Percentiles rank a stretch among this genome's conserved stretches.
Conservation (phyloP, 2,797 vertebrate genomes). For the Sphaeramia orbicularis region DNA sequence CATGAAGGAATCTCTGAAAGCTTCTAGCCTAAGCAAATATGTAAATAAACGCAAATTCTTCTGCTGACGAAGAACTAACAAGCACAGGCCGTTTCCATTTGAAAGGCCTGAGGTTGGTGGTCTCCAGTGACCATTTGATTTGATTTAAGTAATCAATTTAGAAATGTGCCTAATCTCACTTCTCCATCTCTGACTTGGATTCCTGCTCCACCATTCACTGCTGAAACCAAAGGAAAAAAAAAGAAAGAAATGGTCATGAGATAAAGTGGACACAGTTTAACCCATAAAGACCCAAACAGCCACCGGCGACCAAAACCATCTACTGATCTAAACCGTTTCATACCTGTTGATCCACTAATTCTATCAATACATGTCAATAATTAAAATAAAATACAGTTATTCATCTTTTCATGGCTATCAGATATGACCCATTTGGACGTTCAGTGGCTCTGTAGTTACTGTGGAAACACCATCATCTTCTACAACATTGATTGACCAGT, state of each 20-base stretch:
- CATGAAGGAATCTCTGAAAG: conserved; percentile 26
- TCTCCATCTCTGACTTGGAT: conserved; percentile 49
- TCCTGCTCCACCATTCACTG: conserved; percentile 1
- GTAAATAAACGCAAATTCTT: conserved; percentile 45
- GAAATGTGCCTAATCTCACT: conserved; percentile 59
- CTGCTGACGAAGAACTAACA: conserved; percentile 20
- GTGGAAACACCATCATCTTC: too few relatives aligned
- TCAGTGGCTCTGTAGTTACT: too few relatives aligned
- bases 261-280: conserved; percentile 3
- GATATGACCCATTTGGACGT: too few relatives aligned
- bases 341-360: too few relatives aligned
- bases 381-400: too few relatives aligned
- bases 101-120: conserved; percentile 33
- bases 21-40: conserved; percentile 41
- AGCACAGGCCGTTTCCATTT: conserved; percentile 42
- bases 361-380: too few relatives aligned
- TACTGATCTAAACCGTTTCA: too few relatives aligned
- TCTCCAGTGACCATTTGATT: conserved; percentile 69
- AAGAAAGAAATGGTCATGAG: too few relatives aligned
- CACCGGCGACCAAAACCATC: too few relatives aligned
- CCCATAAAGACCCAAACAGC: too few relatives aligned
- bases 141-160: conserved; percentile 71
- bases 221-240: not conserved
- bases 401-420: too few relatives aligned
- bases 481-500: too few relatives aligned